Conservation (phyloP, 2,888 invertebrate genomes). For the Cataglyphis rosenhaueri region DNA sequence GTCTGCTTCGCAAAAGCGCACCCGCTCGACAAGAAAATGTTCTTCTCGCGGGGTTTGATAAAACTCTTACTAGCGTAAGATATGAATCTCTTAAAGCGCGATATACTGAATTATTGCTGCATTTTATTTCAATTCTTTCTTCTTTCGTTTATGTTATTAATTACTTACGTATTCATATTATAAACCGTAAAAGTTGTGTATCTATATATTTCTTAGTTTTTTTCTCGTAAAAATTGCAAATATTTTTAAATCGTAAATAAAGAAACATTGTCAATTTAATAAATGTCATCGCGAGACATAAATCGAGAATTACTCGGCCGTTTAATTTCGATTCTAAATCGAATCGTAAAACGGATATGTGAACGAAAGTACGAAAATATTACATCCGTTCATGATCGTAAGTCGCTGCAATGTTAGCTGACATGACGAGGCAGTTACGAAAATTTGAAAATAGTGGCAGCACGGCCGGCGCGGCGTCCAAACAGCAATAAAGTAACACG, state of each 20-base stretch:
- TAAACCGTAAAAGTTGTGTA: background rate
- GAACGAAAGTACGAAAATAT: background rate
- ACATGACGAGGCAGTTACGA: conserved; percentile 47
- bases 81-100: background rate
- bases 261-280: background rate
- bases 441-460: conserved; percentile 53
- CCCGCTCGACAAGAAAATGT: background rate
- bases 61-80: background rate
- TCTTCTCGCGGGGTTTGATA: background rate
- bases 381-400: conserved; percentile 5
- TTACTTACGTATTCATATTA: background rate
- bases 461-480: conserved; percentile 28
- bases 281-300: background rate
- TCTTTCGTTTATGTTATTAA: background rate
- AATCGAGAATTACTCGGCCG: background rate
- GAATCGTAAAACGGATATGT: background rate
- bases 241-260: background rate
- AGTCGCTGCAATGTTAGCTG: background rate
- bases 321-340: background rate
- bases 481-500: conserved; percentile 71
- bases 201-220: background rate
- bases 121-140: background rate
- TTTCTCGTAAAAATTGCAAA: background rate
- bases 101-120: conserved; percentile 15
- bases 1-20: conserved; percentile 6